Percentiles rank a stretch among this genome's conserved stretches.
Evolutionary conservation across 2,888 invertebrate genomes (phyloP).

Genomic region (Rhimphoctona megacephalus): DNA sequence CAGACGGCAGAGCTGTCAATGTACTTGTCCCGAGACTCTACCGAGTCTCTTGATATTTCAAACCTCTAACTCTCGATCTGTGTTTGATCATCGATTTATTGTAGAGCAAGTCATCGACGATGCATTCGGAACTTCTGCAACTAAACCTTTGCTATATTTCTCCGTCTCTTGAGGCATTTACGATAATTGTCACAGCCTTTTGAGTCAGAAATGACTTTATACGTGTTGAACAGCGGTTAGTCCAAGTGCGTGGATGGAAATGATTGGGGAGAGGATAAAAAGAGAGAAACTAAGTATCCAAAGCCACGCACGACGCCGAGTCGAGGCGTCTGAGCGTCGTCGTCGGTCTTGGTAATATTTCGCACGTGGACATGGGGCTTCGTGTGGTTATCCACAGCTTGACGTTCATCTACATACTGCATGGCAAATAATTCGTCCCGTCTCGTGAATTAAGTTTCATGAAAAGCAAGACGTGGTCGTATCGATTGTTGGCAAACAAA

Average conservation of each 20-base stretch:
- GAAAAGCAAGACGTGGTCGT: not conserved
- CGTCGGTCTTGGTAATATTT: conserved; percentile 41
- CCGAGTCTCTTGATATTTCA: too few species aligned
- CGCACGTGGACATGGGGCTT: conserved; percentile 39
- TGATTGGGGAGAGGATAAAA: not conserved
- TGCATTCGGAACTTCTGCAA: not conserved
- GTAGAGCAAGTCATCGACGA: too few species aligned
- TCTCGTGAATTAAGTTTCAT: conserved; percentile 14
- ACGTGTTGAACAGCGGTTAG: not conserved
- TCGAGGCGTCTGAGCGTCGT: conserved; percentile 38
- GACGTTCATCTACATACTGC: conserved; percentile 15
- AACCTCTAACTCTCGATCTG: not conserved
- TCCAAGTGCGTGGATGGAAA: conserved; percentile 23
- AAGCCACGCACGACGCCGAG: conserved; percentile 29
- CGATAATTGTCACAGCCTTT: not conserved
- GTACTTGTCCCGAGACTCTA: too few species aligned
- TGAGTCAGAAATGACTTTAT: conserved; percentile 6
- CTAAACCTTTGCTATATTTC: not conserved
- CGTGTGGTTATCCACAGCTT: conserved; percentile 28
- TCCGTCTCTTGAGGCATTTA: not conserved
- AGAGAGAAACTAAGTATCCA: conserved; percentile 29
- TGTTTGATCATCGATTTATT: not conserved
- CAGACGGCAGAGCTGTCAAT: too few species aligned
- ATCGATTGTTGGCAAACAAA: conserved; percentile 18
- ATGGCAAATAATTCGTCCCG: conserved; percentile 41